Percentiles rank a stretch among this genome's conserved stretches.
Conservation (phyloP, 2,113 vertebrate genomes). For the Triplophysa tibetana region DNA sequence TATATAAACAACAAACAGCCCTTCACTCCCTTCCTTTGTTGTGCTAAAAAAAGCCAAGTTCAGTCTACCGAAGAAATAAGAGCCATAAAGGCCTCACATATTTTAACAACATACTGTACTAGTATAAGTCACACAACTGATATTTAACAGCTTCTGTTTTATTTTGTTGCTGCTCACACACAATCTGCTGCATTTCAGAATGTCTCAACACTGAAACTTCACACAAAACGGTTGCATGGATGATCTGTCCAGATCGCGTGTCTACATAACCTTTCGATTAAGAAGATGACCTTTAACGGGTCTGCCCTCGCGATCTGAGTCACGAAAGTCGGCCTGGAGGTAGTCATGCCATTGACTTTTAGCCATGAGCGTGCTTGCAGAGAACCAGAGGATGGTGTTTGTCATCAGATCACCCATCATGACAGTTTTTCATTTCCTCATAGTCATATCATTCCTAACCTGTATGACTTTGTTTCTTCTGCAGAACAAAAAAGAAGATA, state of each 20-base stretch:
- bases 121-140: conserved; percentile 7
- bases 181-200: conserved; percentile 13
- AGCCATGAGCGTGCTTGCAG: conserved; percentile 14
- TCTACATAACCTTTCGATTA: conserved; percentile 46
- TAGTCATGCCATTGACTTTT: conserved; percentile 52
- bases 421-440: neutral
- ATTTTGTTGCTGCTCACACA: neutral
- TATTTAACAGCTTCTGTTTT: neutral
- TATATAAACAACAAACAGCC: neutral
- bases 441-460: too few relatives aligned
- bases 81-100: neutral
- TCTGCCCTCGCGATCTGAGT: conserved; percentile 21
- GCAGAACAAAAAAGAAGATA: too few relatives aligned
- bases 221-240: conserved; percentile 20
- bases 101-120: neutral
- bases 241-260: conserved; percentile 24
- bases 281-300: conserved; percentile 46
- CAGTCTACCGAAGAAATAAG: neutral
- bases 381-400: conserved; percentile 5
- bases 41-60: neutral
- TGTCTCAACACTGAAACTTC: conserved; percentile 9
- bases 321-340: conserved; percentile 37
- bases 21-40: neutral
- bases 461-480: too few relatives aligned
- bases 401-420: neutral